Evolutionary conservation across 2,888 invertebrate genomes (phyloP), one percentile per base, ranked within the genome.

Genomic region (Drosophila monieri): DNA sequence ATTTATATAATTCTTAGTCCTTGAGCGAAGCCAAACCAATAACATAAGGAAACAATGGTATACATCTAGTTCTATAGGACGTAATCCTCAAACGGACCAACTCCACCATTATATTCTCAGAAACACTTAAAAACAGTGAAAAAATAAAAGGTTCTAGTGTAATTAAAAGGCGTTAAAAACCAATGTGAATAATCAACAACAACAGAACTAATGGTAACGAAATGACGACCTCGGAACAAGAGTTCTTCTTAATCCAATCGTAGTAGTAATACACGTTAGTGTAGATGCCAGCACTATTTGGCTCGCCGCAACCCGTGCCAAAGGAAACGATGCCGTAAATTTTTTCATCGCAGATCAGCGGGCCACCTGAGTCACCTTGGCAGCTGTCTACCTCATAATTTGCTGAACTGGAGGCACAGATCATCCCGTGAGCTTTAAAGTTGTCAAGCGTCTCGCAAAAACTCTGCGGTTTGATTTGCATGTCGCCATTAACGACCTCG

Each of bases 251-350:
- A 5, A 43, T 43, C 43, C 43, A 43, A 1, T 43, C 5, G 21
- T 21, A 10, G 21, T 10, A 43, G 21, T 5, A 6, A 10, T 43
- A 43, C 10, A 43, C 43, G 18, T 43, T 12, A 10, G 43, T 43
- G 21, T 43, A 43, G 43, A 43, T 12, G 21, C 43, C 43, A 6
- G 43, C 43, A 6, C 10, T 43, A 5, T 43, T 12, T 21, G 43
- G 43, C 10, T 21, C 43, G 18, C 43, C 43, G 21, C 43, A 43
- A 2, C 21, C 21, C 4, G 1, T 0, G 10, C 43, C 43, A 21
- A 43, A 43, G 21, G 43, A 43, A 18, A 43, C 43, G 21, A 43
- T 43, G 3, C 43, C 43, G 21, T 43, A 43, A 5, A 43, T 21
- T 12, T 2, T 43, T 6, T 43, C 21, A 10, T 43, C 10, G 21